Percentiles rank a stretch among this genome's conserved stretches.
Conservation (phyloP, 2,113 vertebrate species). For the Nothoprocta perdicaria region DNA sequence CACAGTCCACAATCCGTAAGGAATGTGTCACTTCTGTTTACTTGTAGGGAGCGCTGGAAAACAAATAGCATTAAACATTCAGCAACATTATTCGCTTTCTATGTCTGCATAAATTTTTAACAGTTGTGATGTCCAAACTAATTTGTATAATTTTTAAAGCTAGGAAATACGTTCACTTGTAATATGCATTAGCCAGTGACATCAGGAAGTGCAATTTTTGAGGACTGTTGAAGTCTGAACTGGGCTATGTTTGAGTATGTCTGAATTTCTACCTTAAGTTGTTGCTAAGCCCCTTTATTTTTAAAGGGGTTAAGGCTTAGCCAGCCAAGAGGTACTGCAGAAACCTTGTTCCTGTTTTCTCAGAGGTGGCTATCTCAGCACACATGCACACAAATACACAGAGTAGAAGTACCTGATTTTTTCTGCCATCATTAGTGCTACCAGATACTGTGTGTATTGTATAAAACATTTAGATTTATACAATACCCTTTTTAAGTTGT, state of each 20-base stretch:
- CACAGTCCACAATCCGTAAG: conserved; percentile 41
- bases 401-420: background rate
- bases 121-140: conserved; percentile 50
- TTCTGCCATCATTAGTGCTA: background rate
- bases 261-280: conserved; percentile 63
- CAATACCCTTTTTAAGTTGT: background rate
- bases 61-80: conserved; percentile 68
- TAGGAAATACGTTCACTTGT: background rate
- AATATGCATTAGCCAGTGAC: conserved; percentile 14
- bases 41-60: conserved; percentile 34
- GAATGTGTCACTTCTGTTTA: conserved; percentile 63
- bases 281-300: background rate
- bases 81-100: conserved; percentile 47
- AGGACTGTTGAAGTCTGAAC: background rate
- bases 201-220: conserved; percentile 15
- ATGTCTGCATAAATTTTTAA: conserved; percentile 67
- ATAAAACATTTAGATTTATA: background rate
- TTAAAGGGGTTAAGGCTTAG: background rate
- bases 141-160: conserved; percentile 55
- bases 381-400: too few species aligned
- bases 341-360: background rate
- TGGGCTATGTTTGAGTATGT: conserved; percentile 33
- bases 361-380: background rate
- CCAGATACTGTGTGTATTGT: background rate
- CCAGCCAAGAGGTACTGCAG: background rate